Conservation (phyloP, 2,113 vertebrate genomes). For the Microtus montanus region DNA sequence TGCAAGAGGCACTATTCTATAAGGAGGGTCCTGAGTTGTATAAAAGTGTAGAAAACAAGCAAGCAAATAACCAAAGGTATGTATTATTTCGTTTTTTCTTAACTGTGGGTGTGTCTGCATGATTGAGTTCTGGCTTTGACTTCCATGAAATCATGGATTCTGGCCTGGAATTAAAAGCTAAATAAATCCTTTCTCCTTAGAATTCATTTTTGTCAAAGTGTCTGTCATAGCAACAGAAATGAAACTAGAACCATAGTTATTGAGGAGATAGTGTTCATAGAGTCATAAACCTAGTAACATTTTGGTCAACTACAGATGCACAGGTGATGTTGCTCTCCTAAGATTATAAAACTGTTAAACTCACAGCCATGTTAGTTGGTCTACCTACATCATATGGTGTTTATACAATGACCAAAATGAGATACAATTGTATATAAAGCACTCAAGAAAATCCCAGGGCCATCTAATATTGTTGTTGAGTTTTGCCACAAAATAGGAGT, state of each 20-base stretch:
- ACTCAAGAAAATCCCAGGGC: background rate
- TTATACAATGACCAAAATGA: background rate
- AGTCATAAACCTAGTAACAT: background rate
- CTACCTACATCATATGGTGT: background rate
- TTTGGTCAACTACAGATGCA: background rate
- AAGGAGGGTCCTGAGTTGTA: background rate
- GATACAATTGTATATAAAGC: background rate
- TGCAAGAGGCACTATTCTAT: background rate
- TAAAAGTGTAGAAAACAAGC: background rate
- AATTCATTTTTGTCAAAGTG: background rate
- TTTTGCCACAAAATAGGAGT: background rate
- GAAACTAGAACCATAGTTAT: background rate
- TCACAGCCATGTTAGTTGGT: background rate
- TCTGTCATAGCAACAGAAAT: background rate
- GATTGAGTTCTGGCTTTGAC: background rate
- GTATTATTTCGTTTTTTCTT: background rate
- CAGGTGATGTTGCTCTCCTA: background rate
- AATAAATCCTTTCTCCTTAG: background rate
- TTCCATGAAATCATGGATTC: background rate
- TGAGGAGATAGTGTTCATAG: background rate
- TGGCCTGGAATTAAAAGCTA: background rate
- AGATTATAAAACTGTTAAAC: background rate
- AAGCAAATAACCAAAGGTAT: background rate
- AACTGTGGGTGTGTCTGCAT: background rate
- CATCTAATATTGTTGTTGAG: background rate